A percentile compares a stretch with the other conserved stretches of the same genome.
Evolutionary conservation across 2,797 vertebrate species (phyloP).

Genomic region (Syndactyla subalaris): DNA sequence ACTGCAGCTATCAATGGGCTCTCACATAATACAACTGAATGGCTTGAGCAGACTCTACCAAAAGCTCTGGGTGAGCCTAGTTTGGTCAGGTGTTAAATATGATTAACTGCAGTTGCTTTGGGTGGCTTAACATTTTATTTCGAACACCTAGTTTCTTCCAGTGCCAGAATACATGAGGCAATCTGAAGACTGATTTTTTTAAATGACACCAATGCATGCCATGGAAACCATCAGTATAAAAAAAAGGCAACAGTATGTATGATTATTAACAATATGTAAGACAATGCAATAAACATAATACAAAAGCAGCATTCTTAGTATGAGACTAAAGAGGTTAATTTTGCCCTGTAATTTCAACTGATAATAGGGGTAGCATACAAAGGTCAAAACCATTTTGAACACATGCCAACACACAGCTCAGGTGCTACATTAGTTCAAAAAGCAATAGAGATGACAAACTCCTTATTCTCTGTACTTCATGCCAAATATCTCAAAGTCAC

Average conservation of each 20-base stretch:
- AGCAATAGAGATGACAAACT: not conserved
- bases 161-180: not conserved
- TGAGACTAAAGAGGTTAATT: not conserved
- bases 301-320: not conserved
- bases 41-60: not conserved
- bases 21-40: not conserved
- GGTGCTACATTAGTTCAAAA: not conserved
- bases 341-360: not conserved
- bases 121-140: constrained; percentile 33
- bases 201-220: not conserved
- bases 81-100: constrained; percentile 27
- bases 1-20: not conserved
- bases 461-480: not conserved
- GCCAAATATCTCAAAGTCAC: not conserved
- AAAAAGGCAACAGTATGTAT: not conserved
- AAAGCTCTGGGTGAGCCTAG: constrained; percentile 7
- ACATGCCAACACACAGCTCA: not conserved
- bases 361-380: not conserved
- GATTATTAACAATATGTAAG: not conserved
- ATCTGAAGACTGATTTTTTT: not conserved
- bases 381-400: not conserved
- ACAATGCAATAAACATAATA: not conserved
- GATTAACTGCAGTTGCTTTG: constrained; percentile 23
- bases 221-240: not conserved
- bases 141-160: not conserved